Percentiles rank a stretch among this genome's conserved stretches.
These are phyloP conservation scores for Temnothorax unifasciatus DNA, from an alignment of 2,888 invertebrate genomes.

Conservation along the genomic window DNA sequence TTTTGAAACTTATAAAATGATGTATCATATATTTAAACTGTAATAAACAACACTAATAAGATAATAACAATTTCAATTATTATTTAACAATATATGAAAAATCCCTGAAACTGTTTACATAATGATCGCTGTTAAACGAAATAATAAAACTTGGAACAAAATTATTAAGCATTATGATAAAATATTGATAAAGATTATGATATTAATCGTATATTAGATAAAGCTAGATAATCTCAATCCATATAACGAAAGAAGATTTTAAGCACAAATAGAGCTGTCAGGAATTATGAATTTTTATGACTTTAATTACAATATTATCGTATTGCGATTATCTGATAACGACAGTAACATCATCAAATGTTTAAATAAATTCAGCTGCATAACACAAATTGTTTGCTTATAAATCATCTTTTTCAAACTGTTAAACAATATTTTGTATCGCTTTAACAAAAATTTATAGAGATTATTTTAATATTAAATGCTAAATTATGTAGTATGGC, in stretches of 20 bases:
- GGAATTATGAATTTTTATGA: not conserved
- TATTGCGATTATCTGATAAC: constrained; percentile 48
- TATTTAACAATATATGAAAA: not conserved
- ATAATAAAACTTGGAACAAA: not conserved
- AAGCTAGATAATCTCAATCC: not conserved
- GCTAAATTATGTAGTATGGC: not conserved
- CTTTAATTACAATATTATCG: constrained; percentile 39
- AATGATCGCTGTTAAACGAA: not conserved
- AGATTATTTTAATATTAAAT: not conserved
- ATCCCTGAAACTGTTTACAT: not conserved
- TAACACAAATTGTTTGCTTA: not conserved
- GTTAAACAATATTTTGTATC: not conserved
- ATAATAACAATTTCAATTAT: not conserved
- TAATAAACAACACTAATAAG: not conserved
- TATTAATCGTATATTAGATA: not conserved
- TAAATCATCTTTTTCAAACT: not conserved
- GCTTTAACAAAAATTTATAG: not conserved
- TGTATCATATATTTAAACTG: not conserved
- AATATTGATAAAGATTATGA: not conserved
- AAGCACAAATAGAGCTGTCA: not conserved
- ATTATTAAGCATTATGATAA: not conserved
- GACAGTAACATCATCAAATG: constrained; percentile 32
- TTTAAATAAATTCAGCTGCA: constrained; percentile 5
- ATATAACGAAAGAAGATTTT: not conserved
- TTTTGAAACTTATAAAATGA: not conserved